A percentile compares a stretch with the other conserved stretches of the same genome.
Conservation (phyloP, 1,140 invertebrate species). For the Phortica variegata region DNA sequence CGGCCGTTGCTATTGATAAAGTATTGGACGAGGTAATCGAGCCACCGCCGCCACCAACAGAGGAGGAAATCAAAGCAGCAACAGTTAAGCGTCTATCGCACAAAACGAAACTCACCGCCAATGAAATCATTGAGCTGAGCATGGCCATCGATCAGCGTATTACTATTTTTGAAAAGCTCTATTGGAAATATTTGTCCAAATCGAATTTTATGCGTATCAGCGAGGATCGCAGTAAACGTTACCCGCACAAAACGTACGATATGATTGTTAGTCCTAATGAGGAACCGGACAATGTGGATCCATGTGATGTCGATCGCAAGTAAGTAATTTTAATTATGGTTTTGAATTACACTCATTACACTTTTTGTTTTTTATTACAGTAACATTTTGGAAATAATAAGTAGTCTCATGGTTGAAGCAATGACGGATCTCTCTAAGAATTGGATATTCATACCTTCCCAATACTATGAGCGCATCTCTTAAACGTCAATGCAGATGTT, state of each 20-base stretch:
- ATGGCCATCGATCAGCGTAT: slow-evolving; percentile 43
- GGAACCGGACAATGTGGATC: background rate
- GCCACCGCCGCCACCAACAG: background rate
- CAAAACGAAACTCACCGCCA: slow-evolving; percentile 29
- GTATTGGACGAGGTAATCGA: slow-evolving; percentile 3
- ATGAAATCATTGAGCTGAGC: slow-evolving; percentile 37
- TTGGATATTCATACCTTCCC: slow-evolving; percentile 43
- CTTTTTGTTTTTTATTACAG: slow-evolving; percentile 10
- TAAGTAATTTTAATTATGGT: slow-evolving; percentile 3
- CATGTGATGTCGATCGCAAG: slow-evolving; percentile 24
- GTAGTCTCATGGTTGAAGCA: slow-evolving; percentile 34
- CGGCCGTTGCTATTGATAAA: background rate
- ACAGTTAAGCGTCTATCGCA: slow-evolving; percentile 18
- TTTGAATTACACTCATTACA: background rate
- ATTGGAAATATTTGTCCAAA: slow-evolving; percentile 48
- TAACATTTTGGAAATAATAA: slow-evolving; percentile 29
- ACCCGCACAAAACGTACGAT: slow-evolving; percentile 28
- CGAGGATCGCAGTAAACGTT: slow-evolving; percentile 15
- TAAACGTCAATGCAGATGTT: too few relatives aligned
- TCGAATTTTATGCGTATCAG: slow-evolving; percentile 42
- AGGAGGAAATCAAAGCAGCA: slow-evolving; percentile 14
- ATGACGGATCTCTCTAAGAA: slow-evolving; percentile 43
- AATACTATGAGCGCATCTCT: slow-evolving; percentile 29
- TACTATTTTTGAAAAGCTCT: slow-evolving; percentile 52
- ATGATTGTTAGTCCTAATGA: slow-evolving; percentile 13